A percentile compares a stretch with the other conserved stretches of the same genome.
These are phyloP conservation scores for Gryon sp. DNA, from an alignment of 1,140 invertebrate species.

Conservation along the genomic window DNA sequence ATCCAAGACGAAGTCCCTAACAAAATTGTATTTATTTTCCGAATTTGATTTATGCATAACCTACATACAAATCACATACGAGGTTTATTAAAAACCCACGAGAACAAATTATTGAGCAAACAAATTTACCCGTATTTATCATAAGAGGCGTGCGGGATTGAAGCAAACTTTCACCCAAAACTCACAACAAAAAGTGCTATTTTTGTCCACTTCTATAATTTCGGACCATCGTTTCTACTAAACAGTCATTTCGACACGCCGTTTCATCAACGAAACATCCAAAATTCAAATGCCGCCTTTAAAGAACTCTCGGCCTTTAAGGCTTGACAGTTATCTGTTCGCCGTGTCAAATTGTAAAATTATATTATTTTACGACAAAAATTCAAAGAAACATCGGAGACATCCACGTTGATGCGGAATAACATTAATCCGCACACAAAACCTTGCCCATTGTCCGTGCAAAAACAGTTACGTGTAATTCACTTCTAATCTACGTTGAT, in stretches of 20 bases:
- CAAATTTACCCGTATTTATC: constrained; percentile 29
- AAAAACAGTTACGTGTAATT: constrained; percentile 37
- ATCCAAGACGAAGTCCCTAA: constrained; percentile 3
- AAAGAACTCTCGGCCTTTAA: background rate
- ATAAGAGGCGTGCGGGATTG: background rate
- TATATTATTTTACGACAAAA: constrained; percentile 25
- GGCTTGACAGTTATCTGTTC: constrained; percentile 4
- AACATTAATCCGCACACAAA: constrained; percentile 1
- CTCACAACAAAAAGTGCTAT: background rate
- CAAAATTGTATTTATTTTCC: constrained; percentile 16
- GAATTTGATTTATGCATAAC: constrained; percentile 34
- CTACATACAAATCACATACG: constrained; percentile 12
- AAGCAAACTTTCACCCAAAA: constrained; percentile 7
- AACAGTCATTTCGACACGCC: constrained; percentile 11
- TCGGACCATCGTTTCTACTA: no score
- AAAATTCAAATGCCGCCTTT: background rate
- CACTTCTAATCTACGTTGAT: constrained; percentile 11
- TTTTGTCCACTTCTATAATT: background rate
- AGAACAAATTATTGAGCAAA: constrained; percentile 6
- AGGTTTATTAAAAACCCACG: constrained; percentile 18
- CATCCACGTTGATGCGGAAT: background rate
- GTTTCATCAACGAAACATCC: background rate
- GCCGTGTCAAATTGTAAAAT: constrained; percentile 26
- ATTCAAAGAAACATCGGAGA: constrained; percentile 14
- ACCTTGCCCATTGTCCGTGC: constrained; percentile 5